These are phyloP conservation scores for Cataglyphis livida DNA, from an alignment of 2,888 invertebrate species.

Conservation along the genomic window DNA sequence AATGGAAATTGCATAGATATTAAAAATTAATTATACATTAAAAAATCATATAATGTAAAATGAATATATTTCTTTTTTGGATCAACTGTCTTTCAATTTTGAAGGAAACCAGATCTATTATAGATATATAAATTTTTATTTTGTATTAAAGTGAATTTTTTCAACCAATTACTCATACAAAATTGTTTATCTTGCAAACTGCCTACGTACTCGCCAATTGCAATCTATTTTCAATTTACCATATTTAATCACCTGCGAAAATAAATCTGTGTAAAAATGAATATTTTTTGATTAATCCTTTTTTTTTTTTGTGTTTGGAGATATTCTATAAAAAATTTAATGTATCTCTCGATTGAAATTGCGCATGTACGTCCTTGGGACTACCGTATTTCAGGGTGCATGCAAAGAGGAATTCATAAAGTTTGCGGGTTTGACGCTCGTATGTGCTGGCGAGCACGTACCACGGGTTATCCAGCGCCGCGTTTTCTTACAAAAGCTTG, in stretches of 20 bases:
- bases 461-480: slow-evolving; percentile 35
- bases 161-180: slow-evolving; percentile 36
- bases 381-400: slow-evolving; percentile 3
- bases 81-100: background rate
- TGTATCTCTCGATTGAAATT: slow-evolving; percentile 26
- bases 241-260: slow-evolving; percentile 31
- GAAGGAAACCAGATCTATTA: slow-evolving; percentile 22
- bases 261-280: slow-evolving; percentile 29
- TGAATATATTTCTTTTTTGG: background rate
- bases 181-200: slow-evolving; percentile 38
- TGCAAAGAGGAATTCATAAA: slow-evolving; percentile 40
- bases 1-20: background rate
- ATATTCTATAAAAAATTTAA: slow-evolving; percentile 7
- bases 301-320: slow-evolving; percentile 6
- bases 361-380: background rate
- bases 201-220: slow-evolving; percentile 26
- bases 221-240: slow-evolving; percentile 48
- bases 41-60: background rate
- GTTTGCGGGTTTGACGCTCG: slow-evolving; percentile 18
- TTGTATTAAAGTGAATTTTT: slow-evolving; percentile 37
- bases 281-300: slow-evolving; percentile 8
- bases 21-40: slow-evolving; percentile 4
- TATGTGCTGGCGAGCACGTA: slow-evolving; percentile 35
- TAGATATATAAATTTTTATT: slow-evolving; percentile 26
- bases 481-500: slow-evolving; percentile 51